Percentiles rank a stretch among this genome's conserved stretches.
Evolutionary conservation across 2,113 vertebrate species (phyloP).

Genomic region (Anguilla japonica): DNA sequence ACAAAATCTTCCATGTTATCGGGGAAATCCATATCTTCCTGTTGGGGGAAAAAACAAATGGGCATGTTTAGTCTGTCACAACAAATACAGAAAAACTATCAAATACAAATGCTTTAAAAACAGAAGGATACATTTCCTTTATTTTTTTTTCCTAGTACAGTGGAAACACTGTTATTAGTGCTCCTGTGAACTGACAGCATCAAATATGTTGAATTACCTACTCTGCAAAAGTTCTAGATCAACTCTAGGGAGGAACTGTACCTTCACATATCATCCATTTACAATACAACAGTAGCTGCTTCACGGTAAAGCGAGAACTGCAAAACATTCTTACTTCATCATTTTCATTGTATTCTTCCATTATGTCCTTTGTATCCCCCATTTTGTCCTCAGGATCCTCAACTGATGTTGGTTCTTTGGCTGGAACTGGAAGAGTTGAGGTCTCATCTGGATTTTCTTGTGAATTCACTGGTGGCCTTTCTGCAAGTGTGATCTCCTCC

Average conservation of each 20-base stretch:
- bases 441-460: not conserved
- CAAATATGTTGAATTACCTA: not conserved
- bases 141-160: too few species aligned
- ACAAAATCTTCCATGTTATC: conserved; percentile 82
- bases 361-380: conserved; percentile 22
- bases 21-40: conserved; percentile 64
- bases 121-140: too few species aligned
- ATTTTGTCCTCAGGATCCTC: conserved; percentile 2
- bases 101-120: not conserved
- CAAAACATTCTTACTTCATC: not conserved
- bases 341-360: conserved; percentile 20
- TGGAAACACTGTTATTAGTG: too few species aligned
- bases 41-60: not conserved
- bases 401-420: not conserved
- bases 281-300: not conserved
- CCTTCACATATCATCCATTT: not conserved
- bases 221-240: not conserved
- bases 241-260: not conserved
- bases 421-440: not conserved
- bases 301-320: not conserved
- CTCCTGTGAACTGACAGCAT: not conserved
- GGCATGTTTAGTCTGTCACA: not conserved
- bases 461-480: not conserved
- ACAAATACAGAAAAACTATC: not conserved
- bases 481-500: not conserved